phyloP scores from a whole-genome alignment of 1,140 invertebrate genomes.

The Caerostris darwini region DNA sequence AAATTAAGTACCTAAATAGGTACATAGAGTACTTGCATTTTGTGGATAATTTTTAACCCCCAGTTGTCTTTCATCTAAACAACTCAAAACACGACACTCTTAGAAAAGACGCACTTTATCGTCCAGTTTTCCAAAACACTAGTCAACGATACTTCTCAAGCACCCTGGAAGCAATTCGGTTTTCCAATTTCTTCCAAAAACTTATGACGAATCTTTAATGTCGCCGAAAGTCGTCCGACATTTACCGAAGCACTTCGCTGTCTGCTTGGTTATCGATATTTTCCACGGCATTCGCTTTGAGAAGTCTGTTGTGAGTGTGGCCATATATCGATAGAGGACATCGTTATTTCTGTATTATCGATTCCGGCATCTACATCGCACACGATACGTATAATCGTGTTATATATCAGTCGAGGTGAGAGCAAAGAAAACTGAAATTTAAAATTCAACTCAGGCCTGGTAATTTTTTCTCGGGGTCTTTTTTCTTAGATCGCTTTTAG shows the following conservation, averaged over 20 bases:
- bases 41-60: too few species aligned
- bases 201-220: neutral
- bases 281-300: neutral
- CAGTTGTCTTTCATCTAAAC: too few species aligned
- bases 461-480: neutral
- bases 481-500: neutral
- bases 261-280: neutral
- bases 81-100: too few species aligned
- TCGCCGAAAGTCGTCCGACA: neutral
- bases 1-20: too few species aligned
- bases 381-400: neutral
- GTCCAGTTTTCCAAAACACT: neutral
- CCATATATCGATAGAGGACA: neutral
- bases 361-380: neutral
- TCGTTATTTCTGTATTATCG: slow-evolving; percentile 14
- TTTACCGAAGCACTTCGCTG: neutral
- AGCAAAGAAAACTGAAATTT: neutral
- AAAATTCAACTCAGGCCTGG: neutral
- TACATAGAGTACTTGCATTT: too few species aligned
- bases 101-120: neutral
- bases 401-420: neutral
- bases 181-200: neutral
- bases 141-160: neutral
- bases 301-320: neutral
- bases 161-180: neutral